These are phyloP conservation scores for Poicephalus gulielmi DNA, from an alignment of 2,113 vertebrate genomes.

Conservation along the genomic window DNA sequence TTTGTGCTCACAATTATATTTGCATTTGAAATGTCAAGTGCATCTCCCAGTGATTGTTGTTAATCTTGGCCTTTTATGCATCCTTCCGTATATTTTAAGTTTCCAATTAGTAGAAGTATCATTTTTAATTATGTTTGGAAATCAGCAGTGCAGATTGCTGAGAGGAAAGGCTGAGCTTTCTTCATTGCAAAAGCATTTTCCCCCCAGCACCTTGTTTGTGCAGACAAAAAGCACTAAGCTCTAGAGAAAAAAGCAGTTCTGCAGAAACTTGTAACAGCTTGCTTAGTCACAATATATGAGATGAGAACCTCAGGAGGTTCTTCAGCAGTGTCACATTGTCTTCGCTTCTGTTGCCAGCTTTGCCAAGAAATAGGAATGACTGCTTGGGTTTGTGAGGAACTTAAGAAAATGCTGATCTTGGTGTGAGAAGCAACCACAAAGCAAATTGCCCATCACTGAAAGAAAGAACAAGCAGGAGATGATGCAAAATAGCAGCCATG, in stretches of 20 bases:
- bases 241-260: not conserved
- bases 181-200: not conserved
- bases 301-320: not conserved
- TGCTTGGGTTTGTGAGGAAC: not conserved
- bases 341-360: not conserved
- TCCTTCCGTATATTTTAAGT: not conserved
- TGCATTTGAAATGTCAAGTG: slow-evolving; percentile 45
- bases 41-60: not conserved
- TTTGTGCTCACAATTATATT: not conserved
- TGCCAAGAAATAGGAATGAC: not conserved
- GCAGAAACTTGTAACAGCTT: not conserved
- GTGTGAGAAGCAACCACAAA: not conserved
- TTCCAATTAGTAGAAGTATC: not conserved
- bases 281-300: not conserved
- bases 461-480: not conserved
- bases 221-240: not conserved
- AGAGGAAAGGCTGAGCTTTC: not conserved
- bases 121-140: not conserved
- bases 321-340: not conserved
- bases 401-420: not conserved
- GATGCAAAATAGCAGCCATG: not conserved
- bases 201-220: not conserved
- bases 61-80: not conserved
- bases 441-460: not conserved
- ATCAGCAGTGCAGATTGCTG: not conserved